Evolutionary conservation across 2,113 vertebrate genomes (phyloP), one percentile per base, ranked within the genome.

Genomic region (Hiodon tergisus): DNA sequence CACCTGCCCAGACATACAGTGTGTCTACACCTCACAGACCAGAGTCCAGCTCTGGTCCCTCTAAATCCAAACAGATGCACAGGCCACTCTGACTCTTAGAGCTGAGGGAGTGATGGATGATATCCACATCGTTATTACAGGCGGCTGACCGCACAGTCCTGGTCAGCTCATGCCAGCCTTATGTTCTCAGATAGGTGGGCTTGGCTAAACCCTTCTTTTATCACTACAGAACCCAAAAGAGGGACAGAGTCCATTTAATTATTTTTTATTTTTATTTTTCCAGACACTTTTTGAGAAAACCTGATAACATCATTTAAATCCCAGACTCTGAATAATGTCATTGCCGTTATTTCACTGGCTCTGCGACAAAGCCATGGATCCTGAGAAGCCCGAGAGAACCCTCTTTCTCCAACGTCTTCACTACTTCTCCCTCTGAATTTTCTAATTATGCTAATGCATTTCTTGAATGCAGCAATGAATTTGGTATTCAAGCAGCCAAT

Each of bases 281-380:
- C 74, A 54, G 52, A 3, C 59, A 78, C 10, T 58, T 84, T 80
- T 70, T 72, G 67, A 76, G 61, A 60, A 62, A 77, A 75, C 76
- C 65, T 52, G 77, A 82, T 82, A 84, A 77, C 78, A 78, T 77
- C 78, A 83, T 81, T 80, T 78, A 79, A 31, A 87, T 78, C 72
- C 78, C 74, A 31, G 69, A 68, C 52, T 75, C 62, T 58, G 77
- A 77, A 81, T 83, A 80, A 83, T 83, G 60, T 70, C 47, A 55
- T 73, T 79, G 74, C 75, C 76, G 73, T 75, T 48, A 63, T 66
- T 78, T 71, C 60, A 77, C 66, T 72, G 31, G 31, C 31, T 31
- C 31, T 31, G 31, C 31, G 31, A 31, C 50, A 75, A 31, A 71
- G 74, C 51, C 58, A 13, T 65, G 70, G 52, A 68, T 68, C 77